Evolutionary conservation across 2,797 vertebrate species (phyloP), one percentile per base, ranked within the genome.

Genomic region (Tinamus major): DNA sequence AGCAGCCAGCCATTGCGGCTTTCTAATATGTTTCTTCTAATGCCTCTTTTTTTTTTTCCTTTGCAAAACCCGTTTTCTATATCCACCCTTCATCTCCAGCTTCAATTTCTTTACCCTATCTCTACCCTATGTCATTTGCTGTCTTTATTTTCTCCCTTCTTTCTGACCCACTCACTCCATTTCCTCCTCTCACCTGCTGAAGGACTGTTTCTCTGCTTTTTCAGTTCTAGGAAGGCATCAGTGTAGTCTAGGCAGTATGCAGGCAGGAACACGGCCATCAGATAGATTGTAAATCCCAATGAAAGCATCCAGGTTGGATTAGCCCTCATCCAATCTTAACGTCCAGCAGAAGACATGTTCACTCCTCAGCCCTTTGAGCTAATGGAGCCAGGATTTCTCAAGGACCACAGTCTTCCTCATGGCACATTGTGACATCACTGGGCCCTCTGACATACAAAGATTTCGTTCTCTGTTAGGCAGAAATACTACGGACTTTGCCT

Each of bases 351-450:
- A 93, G 48, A 46, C 27, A 33, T 21, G 62, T 76, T 1, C 81
- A 29, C 31, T 94, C 59, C 77, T 96, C 2, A 1, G 29, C 16
- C 33, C 69, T 69, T 75, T 39, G 85, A 75, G 71, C 12, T 51
- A 46, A 14, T 13, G 17, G 76, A 90, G 23, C 51, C 8, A 48
- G n/a, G 11, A 33, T 27, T 33, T 87, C 65, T 27, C 33, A n/a
- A n/a, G 35, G 58, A 71, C 17, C 16, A 27, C 3, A 2, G 35
- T 27, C 27, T 56, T 42, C 14, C 31, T 39, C 2, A 1, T 49
- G 19, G 3, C 37, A 31, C 48, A 27, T 42, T 96, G 87, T 97
- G 96, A 97, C 90, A 75, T 94, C 93, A 71, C 9, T 6, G 4
- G 68, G 37, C n/a, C 72, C 24, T 85, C 13, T 87, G 64, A 67